A percentile compares a stretch with the other conserved stretches of the same genome.
Conservation (phyloP, 2,888 invertebrate genomes). For the Cephus sareptanus region DNA sequence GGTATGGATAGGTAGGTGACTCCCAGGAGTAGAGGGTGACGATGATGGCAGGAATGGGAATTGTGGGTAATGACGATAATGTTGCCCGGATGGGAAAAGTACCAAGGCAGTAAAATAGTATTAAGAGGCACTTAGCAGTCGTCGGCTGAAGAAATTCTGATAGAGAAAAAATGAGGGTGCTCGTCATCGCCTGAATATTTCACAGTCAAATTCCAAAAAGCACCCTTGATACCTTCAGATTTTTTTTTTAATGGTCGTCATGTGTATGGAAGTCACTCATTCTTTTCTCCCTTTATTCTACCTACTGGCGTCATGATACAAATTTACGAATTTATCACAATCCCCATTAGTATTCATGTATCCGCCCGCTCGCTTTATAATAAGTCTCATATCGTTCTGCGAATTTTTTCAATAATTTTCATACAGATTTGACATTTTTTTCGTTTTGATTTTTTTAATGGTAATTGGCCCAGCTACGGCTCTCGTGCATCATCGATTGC, state of each 20-base stretch:
- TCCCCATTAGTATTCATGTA: not conserved
- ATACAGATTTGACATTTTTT: not conserved
- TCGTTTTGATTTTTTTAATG: not conserved
- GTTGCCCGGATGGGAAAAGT: not conserved
- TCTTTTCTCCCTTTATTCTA: not conserved
- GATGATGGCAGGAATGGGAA: not conserved
- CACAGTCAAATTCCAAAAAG: not conserved
- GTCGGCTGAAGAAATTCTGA: not conserved
- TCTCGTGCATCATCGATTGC: not conserved
- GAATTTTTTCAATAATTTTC: not conserved
- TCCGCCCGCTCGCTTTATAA: not conserved
- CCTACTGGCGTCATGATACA: not conserved
- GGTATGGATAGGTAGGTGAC: not conserved
- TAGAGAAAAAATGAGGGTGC: not conserved
- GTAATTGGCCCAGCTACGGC: not conserved
- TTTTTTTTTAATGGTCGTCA: not conserved
- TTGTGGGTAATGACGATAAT: not conserved
- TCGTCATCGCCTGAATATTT: not conserved
- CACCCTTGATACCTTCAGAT: not conserved
- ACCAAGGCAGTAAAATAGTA: not conserved
- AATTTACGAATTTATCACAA: not conserved
- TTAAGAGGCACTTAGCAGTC: not conserved
- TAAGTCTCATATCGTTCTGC: not conserved
- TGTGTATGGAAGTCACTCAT: not conserved
- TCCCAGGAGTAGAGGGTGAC: not conserved